Evolutionary conservation across 2,888 invertebrate genomes (phyloP), one percentile per base, ranked within the genome.

Genomic region (Cephus rjabovi): DNA sequence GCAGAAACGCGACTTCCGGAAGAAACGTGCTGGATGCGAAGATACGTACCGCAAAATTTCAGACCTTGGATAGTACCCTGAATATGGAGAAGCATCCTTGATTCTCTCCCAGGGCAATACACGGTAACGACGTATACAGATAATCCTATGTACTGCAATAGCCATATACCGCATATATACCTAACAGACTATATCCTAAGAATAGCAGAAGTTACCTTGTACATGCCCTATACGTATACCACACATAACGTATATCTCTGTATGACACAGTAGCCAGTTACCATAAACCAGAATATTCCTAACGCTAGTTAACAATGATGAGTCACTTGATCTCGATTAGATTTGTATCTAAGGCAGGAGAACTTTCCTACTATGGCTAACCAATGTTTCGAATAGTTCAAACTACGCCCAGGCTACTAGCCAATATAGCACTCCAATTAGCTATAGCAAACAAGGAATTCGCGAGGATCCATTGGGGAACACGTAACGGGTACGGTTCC

Each of bases 21-120:
- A 30, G 33, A 23, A 34, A 71, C 71, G 71, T 71, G 31, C 71
- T 34, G 23, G 71, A 34, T 71, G 71, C 33, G 6, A 56, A 15
- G 9, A 56, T 56, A 56, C 23, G 56, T 56, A 31, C 23, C 71
- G 71, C 71, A 34, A 71, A 71, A 31, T 71, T 70, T 71, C 33
- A 71, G 31, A 15, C 71, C 33, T 71, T 31, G 12, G 31, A 71
- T 23, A 23, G 34, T 23, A 31, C 12, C 71, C 33, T 71, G 71
- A 31, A 71, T 71, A 71, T 71, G 71, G 71, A 71, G 34, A 34
- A 71, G 56, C 56, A 56, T 56, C 23, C 56, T 56, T 56, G 56
- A 56, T 56, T 56, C 15, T 56, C 23, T 56, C 56, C 56, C 56
- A 23, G 2, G 56, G 56, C 56, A 56, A 56, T 56, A 56, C 23